phyloP scores from a whole-genome alignment of 2,113 vertebrate genomes.

The human region DNA sequence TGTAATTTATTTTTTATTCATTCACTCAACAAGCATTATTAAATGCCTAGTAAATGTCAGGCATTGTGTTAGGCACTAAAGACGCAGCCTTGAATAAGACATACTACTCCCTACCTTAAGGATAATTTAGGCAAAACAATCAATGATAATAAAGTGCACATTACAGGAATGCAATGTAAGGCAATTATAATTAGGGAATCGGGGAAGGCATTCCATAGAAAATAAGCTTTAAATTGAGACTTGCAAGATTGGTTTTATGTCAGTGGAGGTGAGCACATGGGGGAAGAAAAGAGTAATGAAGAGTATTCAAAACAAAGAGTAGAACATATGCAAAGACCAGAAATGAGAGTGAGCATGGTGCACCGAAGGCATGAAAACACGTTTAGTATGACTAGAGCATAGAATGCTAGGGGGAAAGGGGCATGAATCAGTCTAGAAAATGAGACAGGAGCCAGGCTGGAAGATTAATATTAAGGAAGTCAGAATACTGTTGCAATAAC shows the following conservation, averaged over 20 bases:
- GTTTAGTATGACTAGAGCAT: not conserved
- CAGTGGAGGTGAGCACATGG: not conserved
- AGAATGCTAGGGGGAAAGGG: not conserved
- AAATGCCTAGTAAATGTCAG: not conserved
- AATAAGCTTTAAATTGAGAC: not conserved
- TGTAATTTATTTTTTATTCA: slow-evolving; percentile 18
- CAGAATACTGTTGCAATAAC: not conserved
- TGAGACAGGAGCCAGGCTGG: not conserved
- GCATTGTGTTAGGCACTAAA: not conserved
- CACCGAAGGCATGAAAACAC: not conserved
- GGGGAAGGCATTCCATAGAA: not conserved
- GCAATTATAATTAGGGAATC: not conserved
- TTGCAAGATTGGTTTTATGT: not conserved
- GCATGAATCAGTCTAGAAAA: not conserved
- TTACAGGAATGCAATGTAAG: not conserved
- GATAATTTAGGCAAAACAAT: not conserved
- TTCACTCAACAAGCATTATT: not conserved
- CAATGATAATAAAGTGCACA: not conserved
- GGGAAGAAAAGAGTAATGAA: not conserved
- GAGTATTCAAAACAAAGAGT: not conserved
- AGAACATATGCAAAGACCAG: not conserved
- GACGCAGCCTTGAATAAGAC: not conserved
- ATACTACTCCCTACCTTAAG: not conserved
- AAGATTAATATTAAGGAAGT: slow-evolving; percentile 5
- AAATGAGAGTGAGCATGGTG: not conserved